A percentile compares a stretch with the other conserved stretches of the same genome.
phyloP scores from a whole-genome alignment of 2,113 vertebrate species.

The Pseudopodoces humilis region DNA sequence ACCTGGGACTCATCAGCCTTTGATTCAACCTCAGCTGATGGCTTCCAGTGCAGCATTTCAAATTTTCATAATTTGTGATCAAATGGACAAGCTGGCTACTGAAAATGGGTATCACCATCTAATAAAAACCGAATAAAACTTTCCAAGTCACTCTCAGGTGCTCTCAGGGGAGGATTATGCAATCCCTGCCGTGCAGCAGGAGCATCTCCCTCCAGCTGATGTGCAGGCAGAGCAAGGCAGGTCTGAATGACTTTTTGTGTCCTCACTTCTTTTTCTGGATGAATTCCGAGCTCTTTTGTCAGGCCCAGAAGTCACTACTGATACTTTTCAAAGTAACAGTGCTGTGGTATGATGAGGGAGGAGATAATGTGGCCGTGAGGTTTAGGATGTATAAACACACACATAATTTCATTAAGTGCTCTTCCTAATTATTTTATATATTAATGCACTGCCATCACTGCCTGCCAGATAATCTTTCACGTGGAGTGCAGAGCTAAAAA shows the following conservation, averaged over 20 bases:
- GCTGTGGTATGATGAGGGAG: background rate
- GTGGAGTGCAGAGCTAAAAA: background rate
- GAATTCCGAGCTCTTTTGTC: background rate
- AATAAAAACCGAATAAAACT: slow-evolving; percentile 41
- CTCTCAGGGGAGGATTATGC: background rate
- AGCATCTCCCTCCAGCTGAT: slow-evolving; percentile 26
- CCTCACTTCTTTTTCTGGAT: background rate
- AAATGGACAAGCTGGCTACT: background rate
- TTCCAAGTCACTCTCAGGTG: background rate
- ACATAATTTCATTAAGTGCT: slow-evolving; percentile 40
- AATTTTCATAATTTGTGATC: background rate
- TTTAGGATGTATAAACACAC: slow-evolving; percentile 10
- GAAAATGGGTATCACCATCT: background rate
- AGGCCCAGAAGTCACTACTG: background rate
- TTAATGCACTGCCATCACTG: slow-evolving; percentile 19
- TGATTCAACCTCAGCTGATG: background rate
- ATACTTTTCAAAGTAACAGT: slow-evolving; percentile 9
- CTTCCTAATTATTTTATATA: slow-evolving; percentile 65
- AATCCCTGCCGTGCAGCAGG: background rate
- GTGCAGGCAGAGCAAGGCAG: background rate
- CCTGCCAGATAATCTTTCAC: background rate
- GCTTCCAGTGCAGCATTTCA: background rate
- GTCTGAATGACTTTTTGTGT: background rate
- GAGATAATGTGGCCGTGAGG: background rate
- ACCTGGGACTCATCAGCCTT: background rate